Base-by-base conservation (phyloP, 2,113 vertebrate genomes). In the Oncorhynchus kisutch region DNA sequence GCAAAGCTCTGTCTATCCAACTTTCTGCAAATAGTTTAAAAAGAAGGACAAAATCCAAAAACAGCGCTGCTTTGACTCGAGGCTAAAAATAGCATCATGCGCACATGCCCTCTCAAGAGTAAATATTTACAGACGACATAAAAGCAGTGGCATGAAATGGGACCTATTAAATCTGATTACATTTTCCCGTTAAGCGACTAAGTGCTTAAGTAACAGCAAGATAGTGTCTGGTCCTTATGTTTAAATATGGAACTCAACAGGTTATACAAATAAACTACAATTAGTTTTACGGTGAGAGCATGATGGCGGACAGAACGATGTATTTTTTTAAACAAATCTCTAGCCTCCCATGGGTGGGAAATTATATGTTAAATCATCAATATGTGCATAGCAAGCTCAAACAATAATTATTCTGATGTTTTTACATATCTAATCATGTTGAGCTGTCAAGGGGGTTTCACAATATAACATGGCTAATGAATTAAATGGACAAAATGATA, bases 81-180 rank as follows among this genome's bases (percentile, higher is more conserved):
- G 70, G 75, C 83, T 91, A 91, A 91, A 91, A 90, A 90, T 91
- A 91, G 83, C 77, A 72, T 49, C 76, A 76, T 73, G 79, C 82
- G 76, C 84, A 34, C 85, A 81, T 80, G 83, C 82, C 84, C 86
- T 86, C 31, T 75, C 78, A 31, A 88, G 87, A 81, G 87, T 88
- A 90, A 92, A 92, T 86, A 90, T 93, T 93, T 91, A 92, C 81
- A 89, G 78, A 86, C 82, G 78, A 89, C 90, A 90, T 85, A 82
- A 91, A 91, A 92, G 91, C 86, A 68, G 71, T 66, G 84, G 82
- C 82, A 90, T 89, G 86, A 85, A 90, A 85, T 67, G 80, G 81
- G 79, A 86, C 86, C 91, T 85, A 87, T 91, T 91, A 85, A 82
- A 88, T 86, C 82, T 86, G 87, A 89, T 89, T 88, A 81, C 77